Evolutionary conservation across 2,888 invertebrate species (phyloP), one percentile per base, ranked within the genome.

Genomic region (Mesoligia furuncula): DNA sequence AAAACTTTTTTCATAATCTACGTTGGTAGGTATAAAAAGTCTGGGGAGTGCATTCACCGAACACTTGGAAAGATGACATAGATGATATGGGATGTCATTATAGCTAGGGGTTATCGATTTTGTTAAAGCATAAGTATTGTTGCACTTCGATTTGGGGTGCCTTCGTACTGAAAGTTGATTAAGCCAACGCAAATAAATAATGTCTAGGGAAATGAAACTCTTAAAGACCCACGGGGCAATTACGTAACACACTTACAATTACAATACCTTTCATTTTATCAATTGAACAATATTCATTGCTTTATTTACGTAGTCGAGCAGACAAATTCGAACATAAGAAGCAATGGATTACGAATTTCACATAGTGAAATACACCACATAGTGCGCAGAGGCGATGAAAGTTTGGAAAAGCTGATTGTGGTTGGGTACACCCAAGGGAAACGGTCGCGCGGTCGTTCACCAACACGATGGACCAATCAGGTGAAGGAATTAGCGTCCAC

Each of bases 1-100:
- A 79, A 95, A 13, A 94, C 93, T 95, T 95, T 95, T 95, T 94
- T 95, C 93, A 94, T 95, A 93, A 93, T 94, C 91, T 87, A 77
- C 86, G 82, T 87, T 87, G 84, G 89, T 73, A 54, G 84, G 89
- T 73, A 54, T 48, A 76, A 85, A 83, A 85, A 76, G n/a, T 66
- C 54, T 65, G n/a, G 31, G 83, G 88, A 89, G 88, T 87, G 89
- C 87, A 90, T 81, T 76, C 42, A 62, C 67, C 31, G 82, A 88
- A 89, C 92, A 91, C 94, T 94, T 91, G 92, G 94, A 66, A 91
- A 92, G 90, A 91, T 92, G 89, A 90, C 87, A 87, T 85, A 81
- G 57, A 81, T 75, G 72, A 71, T 72, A 73, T 20, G 73, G 77
- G 54, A 67, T 61, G 73, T 77, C 69, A 73, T 82, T 77, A 77